phyloP scores from a whole-genome alignment of 1,140 invertebrate species.

The Drosophila nikananu region DNA sequence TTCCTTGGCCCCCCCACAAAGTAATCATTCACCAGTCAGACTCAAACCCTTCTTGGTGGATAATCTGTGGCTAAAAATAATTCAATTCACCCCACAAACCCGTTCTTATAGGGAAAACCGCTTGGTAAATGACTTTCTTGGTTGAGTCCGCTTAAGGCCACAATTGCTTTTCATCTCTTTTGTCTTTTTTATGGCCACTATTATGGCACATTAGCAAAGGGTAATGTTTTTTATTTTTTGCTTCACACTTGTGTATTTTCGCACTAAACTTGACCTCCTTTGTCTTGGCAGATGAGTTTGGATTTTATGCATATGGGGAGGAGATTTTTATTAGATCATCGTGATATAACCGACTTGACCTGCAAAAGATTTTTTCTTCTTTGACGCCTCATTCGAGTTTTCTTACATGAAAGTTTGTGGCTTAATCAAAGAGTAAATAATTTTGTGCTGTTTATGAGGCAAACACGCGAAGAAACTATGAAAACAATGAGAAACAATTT shows the following conservation, averaged over 20 bases:
- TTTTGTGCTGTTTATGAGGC: conserved; percentile 40
- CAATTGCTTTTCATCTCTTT: conserved; percentile 41
- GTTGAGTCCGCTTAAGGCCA: not conserved
- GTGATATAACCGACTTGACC: conserved; percentile 40
- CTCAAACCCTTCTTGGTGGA: conserved; percentile 8
- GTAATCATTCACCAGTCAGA: conserved; percentile 22
- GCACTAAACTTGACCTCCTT: conserved; percentile 68
- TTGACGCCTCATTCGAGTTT: conserved; percentile 8
- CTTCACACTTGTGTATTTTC: conserved; percentile 16
- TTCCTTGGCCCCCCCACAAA: conserved; percentile 15
- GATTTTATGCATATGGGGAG: conserved; percentile 13
- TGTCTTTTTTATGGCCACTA: conserved; percentile 33
- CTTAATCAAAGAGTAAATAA: conserved; percentile 58
- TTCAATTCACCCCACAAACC: not conserved
- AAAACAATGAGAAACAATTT: conserved; percentile 28
- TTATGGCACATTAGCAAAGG: conserved; percentile 66
- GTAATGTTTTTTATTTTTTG: conserved; percentile 11
- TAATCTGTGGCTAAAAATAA: conserved; percentile 6
- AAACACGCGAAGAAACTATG: conserved; percentile 45
- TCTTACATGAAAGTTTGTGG: conserved; percentile 32
- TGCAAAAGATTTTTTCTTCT: conserved; percentile 45
- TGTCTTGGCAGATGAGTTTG: conserved; percentile 22
- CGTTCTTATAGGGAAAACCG: not conserved
- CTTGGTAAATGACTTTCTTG: conserved; percentile 7
- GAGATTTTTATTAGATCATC: conserved; percentile 46